These are phyloP conservation scores for Gila robusta DNA, from an alignment of 2,797 vertebrate species.

Conservation along the genomic window DNA sequence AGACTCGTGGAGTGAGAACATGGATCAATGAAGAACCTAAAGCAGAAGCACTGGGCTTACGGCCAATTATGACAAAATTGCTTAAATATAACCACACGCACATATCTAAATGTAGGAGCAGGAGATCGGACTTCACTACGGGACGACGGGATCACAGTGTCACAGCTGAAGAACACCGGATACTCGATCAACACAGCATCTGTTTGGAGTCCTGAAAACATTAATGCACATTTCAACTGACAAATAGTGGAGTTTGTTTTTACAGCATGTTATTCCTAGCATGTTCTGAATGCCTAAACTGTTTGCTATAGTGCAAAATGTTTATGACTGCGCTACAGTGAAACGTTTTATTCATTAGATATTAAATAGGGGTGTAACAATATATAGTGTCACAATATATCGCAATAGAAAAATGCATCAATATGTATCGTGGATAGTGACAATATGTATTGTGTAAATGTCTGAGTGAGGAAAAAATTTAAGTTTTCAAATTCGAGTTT, in stretches of 20 bases:
- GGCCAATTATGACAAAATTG: conserved; percentile 57
- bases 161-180: conserved; percentile 50
- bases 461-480: too few species aligned
- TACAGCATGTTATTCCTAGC: too few species aligned
- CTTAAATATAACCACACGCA: conserved; percentile 62
- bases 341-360: background rate
- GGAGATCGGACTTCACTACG: conserved; percentile 56
- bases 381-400: too few species aligned
- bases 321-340: background rate
- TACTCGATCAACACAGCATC: conserved; percentile 10
- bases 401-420: too few species aligned
- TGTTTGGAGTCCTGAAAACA: background rate
- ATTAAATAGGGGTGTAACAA: background rate
- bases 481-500: too few species aligned
- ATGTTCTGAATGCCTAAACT: background rate
- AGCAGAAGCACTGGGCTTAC: conserved; percentile 52
- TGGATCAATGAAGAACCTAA: conserved; percentile 41
- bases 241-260: background rate
- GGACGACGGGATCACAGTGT: conserved; percentile 47
- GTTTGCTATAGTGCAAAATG: background rate
- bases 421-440: too few species aligned
- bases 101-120: conserved; percentile 49
- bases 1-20: conserved; percentile 1
- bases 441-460: too few species aligned
- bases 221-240: background rate